Evolutionary conservation across 2,888 invertebrate species (phyloP).

Genomic region (Acrocyrtus sp.): DNA sequence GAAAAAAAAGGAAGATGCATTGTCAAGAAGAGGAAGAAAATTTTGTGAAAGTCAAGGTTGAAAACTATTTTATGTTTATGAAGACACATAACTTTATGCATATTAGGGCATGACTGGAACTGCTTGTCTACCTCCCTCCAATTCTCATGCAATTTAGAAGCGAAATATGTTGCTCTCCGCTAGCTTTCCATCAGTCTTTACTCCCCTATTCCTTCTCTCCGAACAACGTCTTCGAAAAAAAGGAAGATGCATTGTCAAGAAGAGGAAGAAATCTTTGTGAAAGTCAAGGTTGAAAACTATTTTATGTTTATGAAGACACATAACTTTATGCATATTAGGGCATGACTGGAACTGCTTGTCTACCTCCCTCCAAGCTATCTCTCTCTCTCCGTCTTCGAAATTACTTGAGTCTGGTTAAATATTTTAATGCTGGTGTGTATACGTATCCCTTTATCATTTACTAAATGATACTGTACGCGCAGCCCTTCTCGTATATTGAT

Average conservation of each 20-base stretch:
- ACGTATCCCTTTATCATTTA: too few species aligned
- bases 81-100: constrained; percentile 51
- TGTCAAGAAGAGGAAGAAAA: too few species aligned
- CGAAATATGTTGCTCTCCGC: too few species aligned
- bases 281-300: constrained; percentile 29
- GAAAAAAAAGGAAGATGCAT: too few species aligned
- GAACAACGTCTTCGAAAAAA: too few species aligned
- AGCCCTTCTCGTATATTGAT: neutral
- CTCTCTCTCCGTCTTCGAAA: constrained; percentile 9
- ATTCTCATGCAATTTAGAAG: too few species aligned
- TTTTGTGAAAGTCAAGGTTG: too few species aligned
- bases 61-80: constrained; percentile 41
- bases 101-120: constrained; percentile 47
- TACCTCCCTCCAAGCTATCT: constrained; percentile 29
- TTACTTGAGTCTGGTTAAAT: constrained; percentile 25
- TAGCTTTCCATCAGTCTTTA: too few species aligned
- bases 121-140: constrained; percentile 37
- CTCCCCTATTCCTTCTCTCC: too few species aligned
- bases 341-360: constrained; percentile 41
- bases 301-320: constrained; percentile 49
- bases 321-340: constrained; percentile 50
- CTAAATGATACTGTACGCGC: neutral
- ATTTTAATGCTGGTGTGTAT: too few species aligned
- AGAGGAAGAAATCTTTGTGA: constrained; percentile 25
- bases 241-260: too few species aligned